These are phyloP conservation scores for Uromys caudimaculatus DNA, from an alignment of 2,797 vertebrate species.

Conservation along the genomic window DNA sequence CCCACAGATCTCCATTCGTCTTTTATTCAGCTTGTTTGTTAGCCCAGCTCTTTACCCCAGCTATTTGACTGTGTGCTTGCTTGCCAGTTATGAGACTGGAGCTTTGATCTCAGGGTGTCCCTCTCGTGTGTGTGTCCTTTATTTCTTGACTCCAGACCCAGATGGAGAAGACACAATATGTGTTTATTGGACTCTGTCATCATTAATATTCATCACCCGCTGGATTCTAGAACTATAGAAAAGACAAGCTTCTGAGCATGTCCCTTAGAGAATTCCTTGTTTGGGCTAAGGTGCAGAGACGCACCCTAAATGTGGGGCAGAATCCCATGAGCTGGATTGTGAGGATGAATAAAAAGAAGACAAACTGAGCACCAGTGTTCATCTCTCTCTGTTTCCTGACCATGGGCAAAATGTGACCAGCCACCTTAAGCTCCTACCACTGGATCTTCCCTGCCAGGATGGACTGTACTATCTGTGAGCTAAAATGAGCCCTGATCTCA, in stretches of 20 bases:
- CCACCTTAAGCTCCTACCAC: neutral
- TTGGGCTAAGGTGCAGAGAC: neutral
- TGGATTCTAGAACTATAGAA: neutral
- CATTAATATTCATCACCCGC: neutral
- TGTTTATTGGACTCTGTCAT: neutral
- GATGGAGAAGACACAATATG: neutral
- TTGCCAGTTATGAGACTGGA: neutral
- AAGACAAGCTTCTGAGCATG: neutral
- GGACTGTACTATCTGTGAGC: neutral
- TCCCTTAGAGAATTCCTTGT: neutral
- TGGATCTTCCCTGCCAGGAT: neutral
- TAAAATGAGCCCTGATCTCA: neutral
- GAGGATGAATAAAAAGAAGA: no score
- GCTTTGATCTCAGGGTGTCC: neutral
- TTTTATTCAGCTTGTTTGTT: no score
- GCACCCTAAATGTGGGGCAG: neutral
- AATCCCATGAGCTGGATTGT: neutral
- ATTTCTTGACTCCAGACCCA: neutral
- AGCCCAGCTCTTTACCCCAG: neutral
- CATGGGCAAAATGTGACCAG: neutral
- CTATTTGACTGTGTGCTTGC: neutral
- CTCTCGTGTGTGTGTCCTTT: neutral
- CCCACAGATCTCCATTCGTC: neutral
- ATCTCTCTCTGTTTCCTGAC: neutral
- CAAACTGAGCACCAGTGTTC: no score